Percentiles rank a stretch among this genome's conserved stretches.
Conservation (phyloP, 2,888 invertebrate species). For the Hartigia nigra region DNA sequence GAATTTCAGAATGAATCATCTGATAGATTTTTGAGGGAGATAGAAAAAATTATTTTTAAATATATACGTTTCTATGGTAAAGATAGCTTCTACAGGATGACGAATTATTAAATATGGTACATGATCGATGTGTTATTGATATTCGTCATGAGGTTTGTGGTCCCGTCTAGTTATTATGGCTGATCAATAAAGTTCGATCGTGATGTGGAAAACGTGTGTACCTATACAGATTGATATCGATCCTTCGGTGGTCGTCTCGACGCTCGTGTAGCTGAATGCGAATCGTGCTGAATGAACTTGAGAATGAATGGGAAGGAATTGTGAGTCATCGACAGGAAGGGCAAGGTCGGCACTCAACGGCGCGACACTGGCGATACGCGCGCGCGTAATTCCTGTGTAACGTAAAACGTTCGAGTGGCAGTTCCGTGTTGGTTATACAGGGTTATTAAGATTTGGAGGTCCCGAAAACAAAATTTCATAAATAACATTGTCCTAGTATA, state of each 20-base stretch:
- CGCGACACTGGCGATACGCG: slow-evolving; percentile 29
- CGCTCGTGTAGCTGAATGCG: not conserved
- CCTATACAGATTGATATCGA: not conserved
- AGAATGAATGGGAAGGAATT: slow-evolving; percentile 33
- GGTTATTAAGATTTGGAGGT: too few species aligned
- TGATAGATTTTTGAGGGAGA: not conserved
- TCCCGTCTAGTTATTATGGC: not conserved
- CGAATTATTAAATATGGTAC: too few species aligned
- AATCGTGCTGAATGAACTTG: slow-evolving; percentile 4
- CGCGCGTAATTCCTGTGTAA: not conserved
- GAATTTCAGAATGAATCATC: not conserved
- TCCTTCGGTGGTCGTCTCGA: not conserved
- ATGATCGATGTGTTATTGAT: not conserved
- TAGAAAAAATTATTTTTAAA: not conserved
- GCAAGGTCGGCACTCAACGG: slow-evolving; percentile 32
- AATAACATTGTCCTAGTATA: too few species aligned
- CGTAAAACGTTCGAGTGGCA: not conserved
- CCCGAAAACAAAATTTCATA: too few species aligned
- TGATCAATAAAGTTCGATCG: not conserved
- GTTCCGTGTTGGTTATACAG: not conserved
- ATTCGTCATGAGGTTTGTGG: not conserved
- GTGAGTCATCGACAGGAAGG: slow-evolving; percentile 48
- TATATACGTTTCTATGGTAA: not conserved
- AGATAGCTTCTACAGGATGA: not conserved
- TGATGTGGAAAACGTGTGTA: not conserved